Conservation (phyloP, 2,888 invertebrate genomes). For the Euplagia quadripunctaria region DNA sequence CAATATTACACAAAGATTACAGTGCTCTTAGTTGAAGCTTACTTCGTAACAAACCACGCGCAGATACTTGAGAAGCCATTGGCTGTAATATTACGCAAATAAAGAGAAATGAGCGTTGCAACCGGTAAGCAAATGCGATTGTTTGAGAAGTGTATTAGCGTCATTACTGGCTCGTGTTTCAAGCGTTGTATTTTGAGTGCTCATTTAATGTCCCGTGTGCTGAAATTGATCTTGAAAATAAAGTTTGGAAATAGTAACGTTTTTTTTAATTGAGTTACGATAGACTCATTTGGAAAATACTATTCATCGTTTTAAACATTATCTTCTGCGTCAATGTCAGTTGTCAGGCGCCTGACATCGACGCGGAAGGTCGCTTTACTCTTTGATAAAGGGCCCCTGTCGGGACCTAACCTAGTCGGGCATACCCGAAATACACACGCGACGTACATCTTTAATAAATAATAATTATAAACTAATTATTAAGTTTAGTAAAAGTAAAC, state of each 20-base stretch:
- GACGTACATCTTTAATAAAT: too few relatives aligned
- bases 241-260: background rate
- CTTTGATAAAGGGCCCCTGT: too few relatives aligned
- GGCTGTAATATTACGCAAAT: slow-evolving; percentile 5
- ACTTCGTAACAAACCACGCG: background rate
- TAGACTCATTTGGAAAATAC: too few relatives aligned
- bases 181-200: background rate
- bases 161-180: slow-evolving; percentile 1
- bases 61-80: background rate
- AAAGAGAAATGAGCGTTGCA: background rate
- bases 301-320: too few relatives aligned
- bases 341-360: too few relatives aligned
- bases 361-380: too few relatives aligned
- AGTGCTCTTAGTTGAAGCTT: background rate
- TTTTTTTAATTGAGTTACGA: background rate
- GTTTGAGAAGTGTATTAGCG: slow-evolving; percentile 15
- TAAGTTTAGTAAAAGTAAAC: too few relatives aligned
- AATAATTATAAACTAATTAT: too few relatives aligned
- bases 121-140: slow-evolving; percentile 3
- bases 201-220: background rate
- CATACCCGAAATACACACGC: too few relatives aligned
- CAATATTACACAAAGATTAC: background rate
- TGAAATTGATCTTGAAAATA: background rate
- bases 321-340: too few relatives aligned
- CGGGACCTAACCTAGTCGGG: too few relatives aligned